A percentile compares a stretch with the other conserved stretches of the same genome.
phyloP scores from a whole-genome alignment of 2,888 invertebrate species.

The Sisyra nigra region DNA sequence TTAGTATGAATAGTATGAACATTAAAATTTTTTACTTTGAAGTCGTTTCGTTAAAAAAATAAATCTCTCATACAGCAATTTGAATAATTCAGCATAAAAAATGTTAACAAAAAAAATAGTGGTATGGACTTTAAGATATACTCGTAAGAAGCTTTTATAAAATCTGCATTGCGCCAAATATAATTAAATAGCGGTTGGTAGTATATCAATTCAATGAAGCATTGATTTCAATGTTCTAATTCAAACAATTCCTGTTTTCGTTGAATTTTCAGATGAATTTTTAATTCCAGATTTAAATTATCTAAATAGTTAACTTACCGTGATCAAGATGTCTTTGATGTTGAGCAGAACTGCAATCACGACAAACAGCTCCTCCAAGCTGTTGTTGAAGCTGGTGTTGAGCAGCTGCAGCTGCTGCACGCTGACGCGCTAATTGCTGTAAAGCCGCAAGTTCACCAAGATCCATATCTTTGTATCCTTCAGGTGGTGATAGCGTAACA shows the following conservation, averaged over 20 bases:
- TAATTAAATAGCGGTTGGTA: too few relatives aligned
- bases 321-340: constrained; percentile 16
- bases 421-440: constrained; percentile 36
- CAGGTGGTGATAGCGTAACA: constrained; percentile 78
- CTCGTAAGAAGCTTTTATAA: not conserved
- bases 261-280: not conserved
- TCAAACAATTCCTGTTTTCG: too few relatives aligned
- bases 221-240: too few relatives aligned
- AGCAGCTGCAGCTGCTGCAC: constrained; percentile 16
- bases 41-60: too few relatives aligned
- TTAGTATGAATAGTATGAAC: too few relatives aligned
- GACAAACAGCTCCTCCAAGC: constrained; percentile 22
- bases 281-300: not conserved
- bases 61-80: too few relatives aligned
- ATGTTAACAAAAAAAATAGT: too few relatives aligned
- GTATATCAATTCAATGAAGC: too few relatives aligned
- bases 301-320: constrained; percentile 15
- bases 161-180: not conserved
- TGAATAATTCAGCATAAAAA: too few relatives aligned
- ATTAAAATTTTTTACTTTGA: too few relatives aligned
- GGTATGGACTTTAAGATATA: not conserved
- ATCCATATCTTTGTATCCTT: constrained; percentile 80
- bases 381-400: constrained; percentile 7
- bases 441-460: constrained; percentile 42
- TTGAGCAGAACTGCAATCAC: constrained; percentile 27